Base-by-base conservation (phyloP, 2,888 invertebrate species). In the Trichogramma dendrolimi region DNA sequence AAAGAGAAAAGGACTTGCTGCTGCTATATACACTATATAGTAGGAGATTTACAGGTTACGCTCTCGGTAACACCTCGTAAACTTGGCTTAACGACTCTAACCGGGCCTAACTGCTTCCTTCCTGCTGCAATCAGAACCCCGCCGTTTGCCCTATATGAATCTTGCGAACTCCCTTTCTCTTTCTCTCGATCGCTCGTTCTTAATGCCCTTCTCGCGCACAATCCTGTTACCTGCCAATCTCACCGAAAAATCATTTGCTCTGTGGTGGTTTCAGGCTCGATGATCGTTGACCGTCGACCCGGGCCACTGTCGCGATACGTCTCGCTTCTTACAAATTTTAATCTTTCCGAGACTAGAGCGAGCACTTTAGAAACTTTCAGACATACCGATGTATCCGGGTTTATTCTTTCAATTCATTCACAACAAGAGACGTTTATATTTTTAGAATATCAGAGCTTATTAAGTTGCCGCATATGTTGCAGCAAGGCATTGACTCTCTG, bases 101-200 rank as follows among this genome's bases (percentile, higher is more conserved):
- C 75, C 78, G 76, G 75, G 78, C 79, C 79, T 78, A 79, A 79
- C 78, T 78, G 79, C 75, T 79, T 79, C 78, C 79, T 79, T 78
- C 79, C 79, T 79, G 27, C 27, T 27, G 76, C 75, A 77, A 77
- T 78, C 78, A 76, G 27, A 72, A 76, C 73, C 78, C 75, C 73
- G 76, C 77, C 77, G 77, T 77, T 73, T 69, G 75, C 67, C 69
- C 61, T 59, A 27, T 27, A 27, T 27, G 27, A 27, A 27, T 58
- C 63, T 60, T 60, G 43, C 60, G 52, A 69, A 66, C 71, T 71
- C 39, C 43, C 55, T 38, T 50, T 49, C 10, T 42, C 48, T 46
- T 7, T 40, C 46, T 41, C 11, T 47, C 40, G 7, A 27, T 51
- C 39, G 52, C 55, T 57, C 49, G 7, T 27, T 38, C 10, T 11